Conservation (phyloP, 2,113 vertebrate genomes). For the Turdus rufiventris region DNA sequence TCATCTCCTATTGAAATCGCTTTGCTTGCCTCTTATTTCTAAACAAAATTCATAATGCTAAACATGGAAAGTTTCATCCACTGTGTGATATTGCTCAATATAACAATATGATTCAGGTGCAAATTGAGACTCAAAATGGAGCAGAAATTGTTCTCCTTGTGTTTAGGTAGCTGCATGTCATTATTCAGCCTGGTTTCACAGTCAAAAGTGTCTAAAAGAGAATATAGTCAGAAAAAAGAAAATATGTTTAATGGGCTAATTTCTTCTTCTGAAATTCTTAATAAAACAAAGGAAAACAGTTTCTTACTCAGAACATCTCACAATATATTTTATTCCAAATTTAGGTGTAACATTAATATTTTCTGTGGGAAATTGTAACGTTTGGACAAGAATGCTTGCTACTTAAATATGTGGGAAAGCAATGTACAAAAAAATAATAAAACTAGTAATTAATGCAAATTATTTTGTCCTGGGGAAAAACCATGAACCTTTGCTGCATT, state of each 20-base stretch:
- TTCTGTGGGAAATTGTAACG: not conserved
- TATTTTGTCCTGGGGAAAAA: not conserved
- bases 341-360: not conserved
- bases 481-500: not conserved
- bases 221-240: not conserved
- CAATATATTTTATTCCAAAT: not conserved
- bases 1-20: not conserved
- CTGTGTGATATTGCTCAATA: not conserved
- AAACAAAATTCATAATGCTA: not conserved
- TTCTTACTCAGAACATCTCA: not conserved
- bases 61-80: not conserved
- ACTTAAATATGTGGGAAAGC: not conserved
- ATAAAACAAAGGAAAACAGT: not conserved
- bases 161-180: not conserved
- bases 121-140: slow-evolving; percentile 9
- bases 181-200: not conserved
- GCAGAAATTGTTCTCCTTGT: not conserved
- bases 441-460: not conserved
- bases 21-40: not conserved
- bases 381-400: not conserved
- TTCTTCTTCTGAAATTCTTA: not conserved
- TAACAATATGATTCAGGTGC: not conserved
- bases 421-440: not conserved
- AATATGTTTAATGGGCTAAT: not conserved
- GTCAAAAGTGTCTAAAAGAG: not conserved